Conservation (phyloP, 2,113 vertebrate species). For the Eira barbara region DNA sequence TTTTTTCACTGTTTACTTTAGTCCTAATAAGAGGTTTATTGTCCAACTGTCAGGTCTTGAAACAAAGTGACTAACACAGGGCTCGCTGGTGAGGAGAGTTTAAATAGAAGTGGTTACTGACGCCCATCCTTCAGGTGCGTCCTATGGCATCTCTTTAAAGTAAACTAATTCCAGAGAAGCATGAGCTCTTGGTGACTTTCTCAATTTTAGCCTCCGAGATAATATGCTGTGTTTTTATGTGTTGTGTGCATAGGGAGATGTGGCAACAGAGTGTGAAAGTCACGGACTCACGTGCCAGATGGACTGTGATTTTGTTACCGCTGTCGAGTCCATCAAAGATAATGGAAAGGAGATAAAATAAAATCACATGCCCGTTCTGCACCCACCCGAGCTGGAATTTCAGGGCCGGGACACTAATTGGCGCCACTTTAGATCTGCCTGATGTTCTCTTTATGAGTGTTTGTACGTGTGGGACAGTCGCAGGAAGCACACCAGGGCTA, state of each 20-base stretch:
- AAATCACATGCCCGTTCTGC: slow-evolving; percentile 45
- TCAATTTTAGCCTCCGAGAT: slow-evolving; percentile 4
- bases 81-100: background rate
- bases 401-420: slow-evolving; percentile 43
- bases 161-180: background rate
- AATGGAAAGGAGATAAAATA: slow-evolving; percentile 76
- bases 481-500: background rate
- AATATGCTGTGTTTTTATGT: slow-evolving; percentile 50
- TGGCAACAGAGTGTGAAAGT: slow-evolving; percentile 71
- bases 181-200: background rate
- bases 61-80: background rate
- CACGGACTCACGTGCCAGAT: slow-evolving; percentile 25
- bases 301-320: slow-evolving; percentile 41
- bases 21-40: background rate
- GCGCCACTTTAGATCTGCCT: background rate
- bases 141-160: background rate
- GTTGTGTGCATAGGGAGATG: slow-evolving; percentile 44
- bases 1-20: background rate
- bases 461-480: background rate
- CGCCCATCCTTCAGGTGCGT: background rate
- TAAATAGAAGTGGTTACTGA: background rate
- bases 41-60: background rate
- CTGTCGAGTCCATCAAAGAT: slow-evolving; percentile 71
- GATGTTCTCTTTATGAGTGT: slow-evolving; percentile 56
- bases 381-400: slow-evolving; percentile 28